Percentiles rank a stretch among this genome's conserved stretches.
phyloP scores from a whole-genome alignment of 2,797 vertebrate species.

The Gymnoscopelus microlampas region DNA sequence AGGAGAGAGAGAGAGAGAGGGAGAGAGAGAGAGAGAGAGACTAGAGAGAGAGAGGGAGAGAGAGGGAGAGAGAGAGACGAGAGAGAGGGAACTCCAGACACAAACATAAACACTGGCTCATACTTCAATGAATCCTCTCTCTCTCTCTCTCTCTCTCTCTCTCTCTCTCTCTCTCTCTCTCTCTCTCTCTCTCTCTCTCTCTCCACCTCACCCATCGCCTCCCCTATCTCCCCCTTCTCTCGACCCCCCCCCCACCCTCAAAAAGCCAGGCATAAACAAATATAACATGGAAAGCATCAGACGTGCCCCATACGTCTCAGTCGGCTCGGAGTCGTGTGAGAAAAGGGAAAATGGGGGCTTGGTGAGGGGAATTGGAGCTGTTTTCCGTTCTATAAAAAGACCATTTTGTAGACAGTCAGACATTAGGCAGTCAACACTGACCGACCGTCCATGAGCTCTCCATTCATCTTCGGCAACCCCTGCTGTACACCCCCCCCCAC shows the following conservation, averaged over 20 bases:
- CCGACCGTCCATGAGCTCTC: neutral
- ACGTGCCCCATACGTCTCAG: constrained; percentile 47
- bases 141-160: constrained; percentile 33
- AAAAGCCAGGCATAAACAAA: constrained; percentile 67
- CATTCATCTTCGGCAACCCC: neutral
- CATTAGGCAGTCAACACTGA: constrained; percentile 15
- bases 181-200: neutral
- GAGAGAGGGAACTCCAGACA: constrained; percentile 72
- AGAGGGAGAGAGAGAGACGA: too few species aligned
- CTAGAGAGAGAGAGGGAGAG: constrained; percentile 51
- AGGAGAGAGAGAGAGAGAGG: neutral
- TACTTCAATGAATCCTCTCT: constrained; percentile 73
- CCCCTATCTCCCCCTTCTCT: neutral
- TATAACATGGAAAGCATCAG: constrained; percentile 69
- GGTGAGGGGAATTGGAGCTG: constrained; percentile 25
- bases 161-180: neutral
- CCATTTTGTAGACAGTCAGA: constrained; percentile 11
- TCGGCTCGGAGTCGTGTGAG: constrained; percentile 35
- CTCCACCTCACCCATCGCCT: constrained; percentile 17
- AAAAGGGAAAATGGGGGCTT: constrained; percentile 45
- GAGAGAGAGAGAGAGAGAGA: constrained; percentile 16
- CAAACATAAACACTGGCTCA: constrained; percentile 78
- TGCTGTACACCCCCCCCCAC: neutral
- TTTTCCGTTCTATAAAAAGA: constrained; percentile 45
- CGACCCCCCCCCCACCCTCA: neutral